Evolutionary conservation across 2,113 vertebrate species (phyloP).

Genomic region (Martes martes): DNA sequence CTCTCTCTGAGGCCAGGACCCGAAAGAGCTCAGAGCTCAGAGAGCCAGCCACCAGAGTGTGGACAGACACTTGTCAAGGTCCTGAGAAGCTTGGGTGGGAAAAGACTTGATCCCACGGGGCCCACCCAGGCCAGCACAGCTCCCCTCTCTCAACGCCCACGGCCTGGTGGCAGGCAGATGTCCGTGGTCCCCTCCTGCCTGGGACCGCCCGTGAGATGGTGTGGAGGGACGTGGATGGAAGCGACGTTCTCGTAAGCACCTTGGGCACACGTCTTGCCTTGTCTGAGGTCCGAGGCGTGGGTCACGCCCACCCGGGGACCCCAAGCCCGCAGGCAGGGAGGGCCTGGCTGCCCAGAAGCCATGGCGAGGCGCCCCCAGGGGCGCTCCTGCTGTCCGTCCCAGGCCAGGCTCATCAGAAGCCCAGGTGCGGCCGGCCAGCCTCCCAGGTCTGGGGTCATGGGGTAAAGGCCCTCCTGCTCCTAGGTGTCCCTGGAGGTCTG

Average conservation of each 20-base stretch:
- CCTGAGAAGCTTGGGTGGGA: not conserved
- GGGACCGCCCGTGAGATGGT: not conserved
- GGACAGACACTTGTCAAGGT: not conserved
- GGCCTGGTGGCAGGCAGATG: not conserved
- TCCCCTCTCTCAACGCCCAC: not conserved
- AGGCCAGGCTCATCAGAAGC: not conserved
- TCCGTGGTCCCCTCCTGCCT: not conserved
- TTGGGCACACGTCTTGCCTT: not conserved
- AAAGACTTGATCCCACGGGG: not conserved
- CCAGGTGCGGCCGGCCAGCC: not conserved
- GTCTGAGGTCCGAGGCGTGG: not conserved
- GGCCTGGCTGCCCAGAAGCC: not conserved
- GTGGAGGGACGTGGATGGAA: fast-evolving
- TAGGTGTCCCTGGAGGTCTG: not conserved
- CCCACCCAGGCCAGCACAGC: not conserved
- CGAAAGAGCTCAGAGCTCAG: not conserved
- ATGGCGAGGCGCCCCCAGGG: not conserved
- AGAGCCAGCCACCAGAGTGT: not conserved
- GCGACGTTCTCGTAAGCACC: not conserved
- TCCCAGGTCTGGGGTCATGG: not conserved
- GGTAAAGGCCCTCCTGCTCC: not conserved
- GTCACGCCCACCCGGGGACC: not conserved
- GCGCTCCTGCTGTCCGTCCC: not conserved
- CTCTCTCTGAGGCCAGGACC: not conserved
- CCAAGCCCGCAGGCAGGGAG: not conserved